Evolutionary conservation across 2,888 invertebrate species (phyloP), one percentile per base, ranked within the genome.

Genomic region (Polymixis flavicincta): DNA sequence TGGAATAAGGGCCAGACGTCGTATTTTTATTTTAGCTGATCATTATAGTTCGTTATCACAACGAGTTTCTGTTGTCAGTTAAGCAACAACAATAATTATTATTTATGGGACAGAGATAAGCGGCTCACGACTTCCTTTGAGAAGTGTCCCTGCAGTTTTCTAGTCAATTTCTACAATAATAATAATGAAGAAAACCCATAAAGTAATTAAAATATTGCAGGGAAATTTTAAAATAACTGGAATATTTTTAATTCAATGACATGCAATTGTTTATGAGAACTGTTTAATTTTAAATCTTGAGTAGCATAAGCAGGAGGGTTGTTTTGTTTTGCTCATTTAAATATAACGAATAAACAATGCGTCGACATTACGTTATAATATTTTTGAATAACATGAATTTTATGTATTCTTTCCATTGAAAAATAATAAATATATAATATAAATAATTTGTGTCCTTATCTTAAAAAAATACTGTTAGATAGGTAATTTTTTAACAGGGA

Each of bases 101-200:
- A 64, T 70, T 28, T 48, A 78, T 78, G 32, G 37, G 61, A 57
- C 61, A 74, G 72, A 78, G 60, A 65, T 55, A 19, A 70, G 61
- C 71, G 52, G 60, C 65, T 60, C 32, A 19, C n/a, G 22, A 50
- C 65, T 67, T 75, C 57, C 57, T 25, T 17, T 59, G 37, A 73
- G 73, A 66, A 85, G 69, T 70, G 68, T 71, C 69, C 76, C 71
- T 76, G 76, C 81, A 88, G 65, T 82, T 88, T 86, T 90, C 90
- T 90, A 90, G 90, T 90, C 90, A 89, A 88, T 84, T 85, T 83
- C 75, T 82, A 83, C 79, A 88, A 82, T 81, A 82, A 77, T 71
- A 82, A 70, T 74, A 72, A 74, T 68, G 66, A 68, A 79, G 73
- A 69, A 80, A 68, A 11, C 60, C 50, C 69, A 42, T 57, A 66